A percentile compares a stretch with the other conserved stretches of the same genome.
These are phyloP conservation scores for Cosmorhoe ocellata DNA, from an alignment of 2,888 invertebrate genomes.

Conservation along the genomic window DNA sequence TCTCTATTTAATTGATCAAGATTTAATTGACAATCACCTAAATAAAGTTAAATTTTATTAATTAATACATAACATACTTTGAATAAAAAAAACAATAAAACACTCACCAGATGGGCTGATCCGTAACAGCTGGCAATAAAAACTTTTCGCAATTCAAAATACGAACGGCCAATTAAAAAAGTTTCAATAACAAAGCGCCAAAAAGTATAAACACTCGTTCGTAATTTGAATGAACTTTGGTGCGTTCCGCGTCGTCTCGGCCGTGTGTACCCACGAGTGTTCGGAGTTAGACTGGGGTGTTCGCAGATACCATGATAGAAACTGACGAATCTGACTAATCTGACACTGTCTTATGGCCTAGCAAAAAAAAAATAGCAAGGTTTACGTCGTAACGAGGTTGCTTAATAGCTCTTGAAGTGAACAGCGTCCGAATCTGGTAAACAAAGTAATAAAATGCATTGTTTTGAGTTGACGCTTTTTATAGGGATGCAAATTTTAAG, in stretches of 20 bases:
- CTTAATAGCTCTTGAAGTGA: slow-evolving; percentile 1
- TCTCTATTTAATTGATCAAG: no score
- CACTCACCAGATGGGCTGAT: slow-evolving; percentile 35
- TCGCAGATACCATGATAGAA: slow-evolving; percentile 25
- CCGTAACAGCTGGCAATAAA: slow-evolving; percentile 5
- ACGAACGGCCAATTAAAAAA: slow-evolving; percentile 4
- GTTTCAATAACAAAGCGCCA: slow-evolving; percentile 18
- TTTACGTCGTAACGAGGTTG: slow-evolving; percentile 3
- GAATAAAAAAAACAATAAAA: slow-evolving; percentile 8
- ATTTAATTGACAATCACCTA: no score
- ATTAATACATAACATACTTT: no score
- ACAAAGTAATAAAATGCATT: slow-evolving; percentile 25
- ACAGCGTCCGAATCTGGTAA: slow-evolving; percentile 6
- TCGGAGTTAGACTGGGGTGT: slow-evolving; percentile 41
- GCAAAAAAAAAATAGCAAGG: slow-evolving; percentile 29
- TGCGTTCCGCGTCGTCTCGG: slow-evolving; percentile 18
- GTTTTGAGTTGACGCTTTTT: slow-evolving; percentile 17
- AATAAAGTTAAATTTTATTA: no score
- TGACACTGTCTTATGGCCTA: slow-evolving; percentile 17
- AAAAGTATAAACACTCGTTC: slow-evolving; percentile 26
- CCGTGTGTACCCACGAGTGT: slow-evolving; percentile 43
- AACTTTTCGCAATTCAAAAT: slow-evolving; percentile 4
- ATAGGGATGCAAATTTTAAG: slow-evolving; percentile 8
- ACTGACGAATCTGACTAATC: slow-evolving; percentile 2
- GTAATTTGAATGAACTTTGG: slow-evolving; percentile 29